Evolutionary conservation across 2,797 vertebrate species (phyloP), one percentile per base, ranked within the genome.

Genomic region (Malacoctenus gilli): DNA sequence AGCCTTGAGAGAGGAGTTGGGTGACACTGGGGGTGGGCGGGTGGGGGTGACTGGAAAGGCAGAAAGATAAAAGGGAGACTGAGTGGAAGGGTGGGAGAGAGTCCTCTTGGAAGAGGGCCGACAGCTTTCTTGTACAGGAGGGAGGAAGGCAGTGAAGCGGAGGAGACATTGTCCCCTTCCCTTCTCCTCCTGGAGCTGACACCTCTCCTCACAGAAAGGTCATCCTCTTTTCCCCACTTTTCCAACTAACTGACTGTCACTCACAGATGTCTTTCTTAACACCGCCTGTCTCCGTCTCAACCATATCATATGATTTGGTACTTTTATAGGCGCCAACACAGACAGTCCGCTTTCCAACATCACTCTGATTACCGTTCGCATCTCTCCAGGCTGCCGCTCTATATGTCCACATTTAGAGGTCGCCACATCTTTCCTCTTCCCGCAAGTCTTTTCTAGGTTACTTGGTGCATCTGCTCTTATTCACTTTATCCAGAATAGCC

Each of bases 131-230:
- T 75, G 79, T 75, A 58, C 35, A 42, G 47, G 53, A 58, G 75
- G 55, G 69, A 62, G 64, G 59, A 59, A 86, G 60, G 64, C 78
- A 83, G 31, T 85, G 75, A 80, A 84, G 83, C 82, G 38, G 48
- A 85, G 58, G 62, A 85, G 74, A 86, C 77, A 31, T 54, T 22
- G 58, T 72, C 72, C 75, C 64, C 47, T 74, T 67, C 50, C 57
- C 64, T 74, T 56, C 54, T 73, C 60, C 62, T 75, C 44, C 42
- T 55, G 59, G 65, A 82, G 75, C 65, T 76, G 84, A 86, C 83
- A 82, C 73, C 57, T 78, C 53, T 68, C 54, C 38, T 72, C 71
- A 57, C 51, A 47, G 51, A 75, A 77, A 84, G 77, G 77, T 82
- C 78, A 84, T 41, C 57, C 25, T 60, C 62, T 61, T 55, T 55